phyloP scores from a whole-genome alignment of 2,888 invertebrate species.

The Phlogophora meticulosa region DNA sequence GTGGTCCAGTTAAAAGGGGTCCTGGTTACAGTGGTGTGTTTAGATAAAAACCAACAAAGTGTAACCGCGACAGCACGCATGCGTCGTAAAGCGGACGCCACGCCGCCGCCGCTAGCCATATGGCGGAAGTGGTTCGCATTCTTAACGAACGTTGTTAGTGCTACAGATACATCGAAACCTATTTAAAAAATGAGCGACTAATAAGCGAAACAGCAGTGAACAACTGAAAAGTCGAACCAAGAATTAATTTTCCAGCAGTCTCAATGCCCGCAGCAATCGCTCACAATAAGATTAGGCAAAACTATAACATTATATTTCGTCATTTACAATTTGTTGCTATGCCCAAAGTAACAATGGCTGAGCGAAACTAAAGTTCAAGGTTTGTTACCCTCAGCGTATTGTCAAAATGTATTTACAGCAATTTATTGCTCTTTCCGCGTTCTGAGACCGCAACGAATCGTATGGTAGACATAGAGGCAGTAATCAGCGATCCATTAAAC shows the following conservation, averaged over 20 bases:
- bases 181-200: conserved; percentile 63
- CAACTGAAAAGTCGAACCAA: conserved; percentile 18
- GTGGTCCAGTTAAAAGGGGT: conserved; percentile 70
- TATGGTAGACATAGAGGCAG: conserved; percentile 64
- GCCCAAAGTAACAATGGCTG: conserved; percentile 65
- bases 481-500: conserved; percentile 82
- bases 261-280: conserved; percentile 17
- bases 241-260: conserved; percentile 2
- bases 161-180: conserved; percentile 62
- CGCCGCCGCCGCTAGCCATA: conserved; percentile 77
- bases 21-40: conserved; percentile 67
- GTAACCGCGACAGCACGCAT: conserved; percentile 75
- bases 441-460: conserved; percentile 77
- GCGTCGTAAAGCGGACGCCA: conserved; percentile 71
- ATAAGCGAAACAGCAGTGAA: conserved; percentile 49
- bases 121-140: conserved; percentile 84
- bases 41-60: conserved; percentile 78
- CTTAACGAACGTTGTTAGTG: conserved; percentile 68
- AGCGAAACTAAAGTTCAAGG: conserved; percentile 78
- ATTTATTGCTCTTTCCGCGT: conserved; percentile 77
- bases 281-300: conserved; percentile 8
- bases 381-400: conserved; percentile 70
- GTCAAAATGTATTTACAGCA: conserved; percentile 75
- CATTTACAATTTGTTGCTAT: conserved; percentile 49
- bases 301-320: conserved; percentile 21